Evolutionary conservation across 2,888 invertebrate genomes (phyloP), one percentile per base, ranked within the genome.

Genomic region (Chrysotoxum bicinctum): DNA sequence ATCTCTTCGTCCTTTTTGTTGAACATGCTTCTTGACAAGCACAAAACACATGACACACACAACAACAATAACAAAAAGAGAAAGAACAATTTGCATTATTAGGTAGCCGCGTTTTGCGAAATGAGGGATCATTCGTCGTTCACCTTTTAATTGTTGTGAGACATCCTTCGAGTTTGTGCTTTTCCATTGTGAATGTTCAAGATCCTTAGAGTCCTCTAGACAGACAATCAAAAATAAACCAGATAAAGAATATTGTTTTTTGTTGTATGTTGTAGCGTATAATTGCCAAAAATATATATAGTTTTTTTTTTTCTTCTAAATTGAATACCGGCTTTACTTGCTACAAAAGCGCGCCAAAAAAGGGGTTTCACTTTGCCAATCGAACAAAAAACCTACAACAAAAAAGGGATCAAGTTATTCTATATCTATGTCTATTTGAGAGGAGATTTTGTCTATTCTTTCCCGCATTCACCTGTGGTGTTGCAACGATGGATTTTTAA

Each of bases 281-380:
- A 82, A 82, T 82, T 82, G 82, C 73, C 73, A 60, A 68, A 77
- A 68, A 60, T 16, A 21, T 19, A 35, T 58, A n/a, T 7, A n/a
- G 14, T 35, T 21, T 58, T 19, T 37, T 6, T 37, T 37, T 32
- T 9, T 32, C 7, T 4, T 12, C 12, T 37, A 40, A 58, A 12
- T 19, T 35, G 4, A 62, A 74, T 76, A 81, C 81, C 81, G 81
- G 81, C 81, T 81, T 76, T 81, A 76, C 73, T 77, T 72, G 82
- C 77, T 78, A 77, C 70, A 73, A 77, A 77, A 73, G 82, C 82
- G 82, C 82, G 82, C 82, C 82, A 82, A 80, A 45, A 60, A 82
- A 72, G 62, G 77, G 82, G 69, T 70, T 50, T 50, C 50, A 66
- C 64, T 64, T 32, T 45, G 26, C 45, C n/a, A 12, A 43, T 32